Evolutionary conservation across 2,113 vertebrate species (phyloP), one percentile per base, ranked within the genome.

Genomic region (Ornithorhynchus anatinus): DNA sequence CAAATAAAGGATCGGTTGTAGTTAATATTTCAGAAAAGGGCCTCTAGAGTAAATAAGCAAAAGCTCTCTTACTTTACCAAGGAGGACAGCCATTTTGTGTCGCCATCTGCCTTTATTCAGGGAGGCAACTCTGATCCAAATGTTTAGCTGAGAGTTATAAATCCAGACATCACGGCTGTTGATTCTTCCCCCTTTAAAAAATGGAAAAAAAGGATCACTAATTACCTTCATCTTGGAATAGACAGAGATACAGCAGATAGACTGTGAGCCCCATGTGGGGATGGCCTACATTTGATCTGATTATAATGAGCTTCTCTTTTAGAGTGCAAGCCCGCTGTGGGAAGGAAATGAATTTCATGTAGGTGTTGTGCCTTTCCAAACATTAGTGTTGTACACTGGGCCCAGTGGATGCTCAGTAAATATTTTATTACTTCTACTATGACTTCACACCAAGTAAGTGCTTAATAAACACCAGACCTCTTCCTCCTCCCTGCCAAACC

Each of bases 61-160:
- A 10, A 58, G 64, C 70, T 79, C 82, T 88, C 92, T 95, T 92
- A 99, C 98, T 95, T 99, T 99, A 69, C 98, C 98, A 79, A 99
- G 95, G 20, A 99, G 94, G 53, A 99, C 96, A 27, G 96, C 94
- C 98, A 99, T 99, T 92, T 99, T 99, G 88, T 99, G 98, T 80
- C 98, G 95, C 97, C 98, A 99, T 81, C 98, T 94, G 63, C 98
- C 98, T 92, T 98, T 99, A 93, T 97, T 98, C 45, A 99, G 92
- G 75, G 96, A 97, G 44, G 98, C 98, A 81, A 99, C 98, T 94
- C 96, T 92, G 91, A 99, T 98, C 98, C 98, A 99, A 79, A 99
- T 93, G 84, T 99, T 99, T 78, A 99, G 95, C 81, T 99, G 97
- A 22, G 97, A 99, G 89, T 99, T 99, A 82, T 99, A 99, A 93